Evolutionary conservation across 2,113 vertebrate genomes (phyloP).

Genomic region (Corydoras maculifer): DNA sequence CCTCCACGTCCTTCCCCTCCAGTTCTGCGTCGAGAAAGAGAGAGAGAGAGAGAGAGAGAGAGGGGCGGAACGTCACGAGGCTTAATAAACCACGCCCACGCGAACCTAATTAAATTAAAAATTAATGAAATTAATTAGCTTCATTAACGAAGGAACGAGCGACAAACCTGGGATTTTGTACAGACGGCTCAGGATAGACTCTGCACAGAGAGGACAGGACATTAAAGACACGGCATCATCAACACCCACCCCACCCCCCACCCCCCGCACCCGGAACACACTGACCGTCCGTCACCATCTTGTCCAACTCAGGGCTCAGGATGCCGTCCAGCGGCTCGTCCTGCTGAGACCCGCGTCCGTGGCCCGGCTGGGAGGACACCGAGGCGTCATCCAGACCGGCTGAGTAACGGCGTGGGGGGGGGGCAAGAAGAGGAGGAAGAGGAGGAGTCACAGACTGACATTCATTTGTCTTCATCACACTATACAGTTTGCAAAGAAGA

Average conservation of each 20-base stretch:
- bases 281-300: constrained; percentile 97
- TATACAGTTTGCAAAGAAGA: too few relatives aligned
- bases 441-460: too few relatives aligned
- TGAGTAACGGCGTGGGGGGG: constrained; percentile 45
- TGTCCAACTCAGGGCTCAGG: constrained; percentile 96
- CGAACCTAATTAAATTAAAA: too few relatives aligned
- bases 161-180: constrained; percentile 95
- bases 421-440: too few relatives aligned
- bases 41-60: too few relatives aligned
- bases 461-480: too few relatives aligned
- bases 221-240: not conserved
- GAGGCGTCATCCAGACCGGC: constrained; percentile 79
- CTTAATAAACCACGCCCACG: too few relatives aligned
- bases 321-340: constrained; percentile 91
- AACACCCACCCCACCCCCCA: too few relatives aligned
- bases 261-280: constrained; percentile 2
- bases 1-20: constrained; percentile 94
- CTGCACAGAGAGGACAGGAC: constrained; percentile 54
- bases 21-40: constrained; percentile 68
- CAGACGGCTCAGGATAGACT: constrained; percentile 92
- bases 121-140: too few relatives aligned
- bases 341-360: constrained; percentile 71
- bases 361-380: constrained; percentile 64
- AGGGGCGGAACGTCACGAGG: not conserved
- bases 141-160: not conserved